A percentile compares a stretch with the other conserved stretches of the same genome.
Evolutionary conservation across 2,888 invertebrate species (phyloP).

Genomic region (Copidosoma aretas): DNA sequence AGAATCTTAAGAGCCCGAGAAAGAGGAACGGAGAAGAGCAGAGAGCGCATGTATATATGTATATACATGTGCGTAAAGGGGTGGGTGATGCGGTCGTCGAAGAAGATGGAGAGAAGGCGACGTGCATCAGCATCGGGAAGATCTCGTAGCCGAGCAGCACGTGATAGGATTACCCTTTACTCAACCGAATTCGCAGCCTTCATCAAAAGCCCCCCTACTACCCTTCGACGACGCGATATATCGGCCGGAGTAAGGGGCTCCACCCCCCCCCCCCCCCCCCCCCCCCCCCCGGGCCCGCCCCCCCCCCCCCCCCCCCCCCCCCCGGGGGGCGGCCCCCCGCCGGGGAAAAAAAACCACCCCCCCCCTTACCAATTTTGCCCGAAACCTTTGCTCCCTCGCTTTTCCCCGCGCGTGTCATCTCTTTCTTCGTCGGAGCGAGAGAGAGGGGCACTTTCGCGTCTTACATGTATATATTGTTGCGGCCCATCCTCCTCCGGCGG

Average conservation of each 20-base stretch:
- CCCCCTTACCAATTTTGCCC: slow-evolving; percentile 60
- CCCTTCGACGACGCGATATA: slow-evolving; percentile 3
- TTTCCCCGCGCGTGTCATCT: neutral
- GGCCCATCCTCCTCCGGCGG: no score
- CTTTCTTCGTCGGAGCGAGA: no score
- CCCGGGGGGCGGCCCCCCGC: no score
- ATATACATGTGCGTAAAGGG: neutral
- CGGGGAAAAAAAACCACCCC: slow-evolving; percentile 59
- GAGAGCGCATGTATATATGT: neutral
- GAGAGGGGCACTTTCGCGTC: neutral
- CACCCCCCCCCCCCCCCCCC: slow-evolving; percentile 46
- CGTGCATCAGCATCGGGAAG: slow-evolving; percentile 40
- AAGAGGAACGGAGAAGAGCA: neutral
- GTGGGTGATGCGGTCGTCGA: neutral
- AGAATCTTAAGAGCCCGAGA: neutral
- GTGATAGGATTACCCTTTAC: slow-evolving; percentile 64
- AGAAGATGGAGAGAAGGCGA: neutral
- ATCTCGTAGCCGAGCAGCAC: slow-evolving; percentile 46
- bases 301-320: slow-evolving; percentile 44
- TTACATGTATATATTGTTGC: no score
- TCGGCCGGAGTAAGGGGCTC: neutral
- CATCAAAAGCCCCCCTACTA: slow-evolving; percentile 59
- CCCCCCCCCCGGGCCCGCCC: slow-evolving; percentile 39
- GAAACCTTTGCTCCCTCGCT: neutral
- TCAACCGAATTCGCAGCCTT: slow-evolving; percentile 61